phyloP scores from a whole-genome alignment of 2,888 invertebrate genomes.

The Lucinisca nassula region DNA sequence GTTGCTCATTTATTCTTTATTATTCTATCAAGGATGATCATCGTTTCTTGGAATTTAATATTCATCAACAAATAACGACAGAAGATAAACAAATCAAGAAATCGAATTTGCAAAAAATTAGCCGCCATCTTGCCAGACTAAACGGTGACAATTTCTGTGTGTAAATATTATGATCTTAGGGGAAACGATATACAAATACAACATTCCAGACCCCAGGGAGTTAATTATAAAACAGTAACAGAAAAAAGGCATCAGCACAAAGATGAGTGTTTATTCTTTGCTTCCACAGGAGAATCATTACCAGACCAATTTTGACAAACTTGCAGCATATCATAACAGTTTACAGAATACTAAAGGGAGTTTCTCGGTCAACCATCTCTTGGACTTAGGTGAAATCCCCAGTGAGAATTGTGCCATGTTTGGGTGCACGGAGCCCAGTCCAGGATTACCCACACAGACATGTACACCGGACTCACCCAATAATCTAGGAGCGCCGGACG shows the following conservation, averaged over 20 bases:
- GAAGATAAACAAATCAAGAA: conserved; percentile 12
- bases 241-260: conserved; percentile 26
- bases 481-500: conserved; percentile 26
- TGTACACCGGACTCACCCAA: conserved; percentile 73
- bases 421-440: conserved; percentile 78
- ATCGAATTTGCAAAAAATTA: not conserved
- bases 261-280: conserved; percentile 79
- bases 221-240: conserved; percentile 49
- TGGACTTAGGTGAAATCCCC: conserved; percentile 83
- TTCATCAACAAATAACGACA: conserved; percentile 56
- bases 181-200: conserved; percentile 43
- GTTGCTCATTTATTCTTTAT: conserved; percentile 68
- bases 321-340: conserved; percentile 76
- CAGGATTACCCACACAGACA: conserved; percentile 76
- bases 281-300: conserved; percentile 75
- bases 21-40: conserved; percentile 45
- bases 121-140: conserved; percentile 7
- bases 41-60: conserved; percentile 60
- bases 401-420: conserved; percentile 84
- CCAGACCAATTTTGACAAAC: conserved; percentile 77
- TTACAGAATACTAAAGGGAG: conserved; percentile 80
- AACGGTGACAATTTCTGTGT: conserved; percentile 34
- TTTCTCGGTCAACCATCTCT: conserved; percentile 81
- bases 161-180: conserved; percentile 64
- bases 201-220: conserved; percentile 62